Evolutionary conservation across 2,797 vertebrate species (phyloP).

Genomic region (Glossophaga mutica): DNA sequence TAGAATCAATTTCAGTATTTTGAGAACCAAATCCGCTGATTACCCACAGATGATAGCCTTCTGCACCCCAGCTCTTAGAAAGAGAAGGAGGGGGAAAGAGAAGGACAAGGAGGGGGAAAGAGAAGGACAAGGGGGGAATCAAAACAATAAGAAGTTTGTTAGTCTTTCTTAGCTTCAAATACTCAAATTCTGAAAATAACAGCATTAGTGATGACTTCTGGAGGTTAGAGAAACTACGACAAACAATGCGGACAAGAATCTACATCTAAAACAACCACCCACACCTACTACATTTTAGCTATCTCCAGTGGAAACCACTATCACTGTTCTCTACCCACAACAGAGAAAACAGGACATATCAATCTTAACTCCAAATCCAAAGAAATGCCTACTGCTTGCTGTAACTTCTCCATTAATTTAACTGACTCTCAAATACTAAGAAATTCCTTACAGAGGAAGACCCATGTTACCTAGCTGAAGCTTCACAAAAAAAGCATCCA

Average conservation of each 20-base stretch:
- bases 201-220: neutral
- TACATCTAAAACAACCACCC: neutral
- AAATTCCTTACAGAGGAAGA: neutral
- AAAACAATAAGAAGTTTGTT: slow-evolving; percentile 6
- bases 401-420: slow-evolving; percentile 8
- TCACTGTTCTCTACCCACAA: neutral
- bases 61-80: slow-evolving; percentile 92
- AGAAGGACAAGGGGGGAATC: neutral
- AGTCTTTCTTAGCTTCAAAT: neutral
- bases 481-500: neutral
- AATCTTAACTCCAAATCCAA: neutral
- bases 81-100: neutral
- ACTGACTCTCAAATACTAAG: slow-evolving; percentile 27
- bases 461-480: neutral
- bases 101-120: neutral
- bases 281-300: neutral
- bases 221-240: neutral
- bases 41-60: slow-evolving; percentile 98
- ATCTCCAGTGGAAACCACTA: neutral
- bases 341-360: neutral
- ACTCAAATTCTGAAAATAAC: slow-evolving; percentile 9
- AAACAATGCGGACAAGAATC: neutral
- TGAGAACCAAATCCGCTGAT: slow-evolving; percentile 83
- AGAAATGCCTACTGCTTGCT: neutral
- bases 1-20: slow-evolving; percentile 66